A percentile compares a stretch with the other conserved stretches of the same genome.
Conservation (phyloP, 2,888 invertebrate species). For the Tribolium freemani region DNA sequence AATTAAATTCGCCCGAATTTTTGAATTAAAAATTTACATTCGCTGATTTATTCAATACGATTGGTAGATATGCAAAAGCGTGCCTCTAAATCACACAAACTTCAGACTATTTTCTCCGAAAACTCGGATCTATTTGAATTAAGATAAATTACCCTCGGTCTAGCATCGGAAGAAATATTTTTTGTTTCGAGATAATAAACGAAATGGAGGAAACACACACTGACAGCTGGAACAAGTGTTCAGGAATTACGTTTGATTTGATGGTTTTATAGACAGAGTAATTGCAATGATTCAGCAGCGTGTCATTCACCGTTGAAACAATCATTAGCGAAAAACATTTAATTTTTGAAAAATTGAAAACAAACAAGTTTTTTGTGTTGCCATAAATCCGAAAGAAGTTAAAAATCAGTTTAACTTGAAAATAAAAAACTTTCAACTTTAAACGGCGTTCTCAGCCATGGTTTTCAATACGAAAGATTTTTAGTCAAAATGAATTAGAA, state of each 20-base stretch:
- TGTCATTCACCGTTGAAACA: not conserved
- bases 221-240: not conserved
- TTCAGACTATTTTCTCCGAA: not conserved
- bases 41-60: not conserved
- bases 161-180: not conserved
- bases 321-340: not conserved
- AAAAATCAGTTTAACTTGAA: too few species aligned
- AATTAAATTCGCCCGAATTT: slow-evolving; percentile 24
- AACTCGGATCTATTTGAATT: not conserved
- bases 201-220: not conserved
- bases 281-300: not conserved
- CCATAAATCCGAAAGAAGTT: too few species aligned
- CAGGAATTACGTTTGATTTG: not conserved
- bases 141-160: not conserved
- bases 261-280: not conserved
- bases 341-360: too few species aligned
- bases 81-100: not conserved
- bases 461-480: too few species aligned
- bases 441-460: too few species aligned
- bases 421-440: too few species aligned
- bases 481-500: too few species aligned
- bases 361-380: too few species aligned
- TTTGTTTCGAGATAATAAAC: not conserved
- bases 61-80: not conserved
- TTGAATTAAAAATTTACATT: not conserved